Base-by-base conservation (phyloP, 2,888 invertebrate genomes). In the Drosophila kuntzei region DNA sequence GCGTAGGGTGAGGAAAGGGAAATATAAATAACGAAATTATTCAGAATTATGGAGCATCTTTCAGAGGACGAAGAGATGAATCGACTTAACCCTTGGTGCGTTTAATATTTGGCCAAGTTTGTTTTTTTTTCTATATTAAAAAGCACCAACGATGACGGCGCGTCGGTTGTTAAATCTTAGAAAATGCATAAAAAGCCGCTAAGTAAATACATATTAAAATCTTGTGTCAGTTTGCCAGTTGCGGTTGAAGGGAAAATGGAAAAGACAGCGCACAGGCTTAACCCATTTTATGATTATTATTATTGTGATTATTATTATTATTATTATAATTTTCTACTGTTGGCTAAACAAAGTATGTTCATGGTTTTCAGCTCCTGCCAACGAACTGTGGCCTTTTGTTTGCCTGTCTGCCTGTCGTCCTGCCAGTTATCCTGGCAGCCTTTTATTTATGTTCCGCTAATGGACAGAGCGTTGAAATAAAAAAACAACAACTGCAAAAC, bases 201-300 rank as follows among this genome's bases (percentile, higher is more conserved):
- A 79, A 82, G 86, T 77, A 82, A 85, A 83, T 82, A 85, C 60
- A 72, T 77, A 77, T 87, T 84, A 87, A 83, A 85, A 55, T 62
- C 14, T 75, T 65, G 70, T 72, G 88, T 76, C 85, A 80, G 75
- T 63, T 46, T 18, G 46, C 25, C 32, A 22, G 20, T 54, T 29
- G n/a, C n/a, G 49, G 18, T 14, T 14, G 16, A 20, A 41, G 41
- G 53, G 57, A 44, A 43, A 64, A 63, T 37, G 39, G 39, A 39
- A 41, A 39, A 39, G 53, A 53, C 53, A 29, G 29, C 39, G 63
- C 62, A 12, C 36, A 14, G 22, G 73, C 64, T 76, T 81, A 85
- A 82, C 79, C 88, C 76, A 76, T 83, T 83, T 87, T 62, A 76
- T 61, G 74, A 63, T 68, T 53, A 65, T 73, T 61, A 71, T 80